phyloP scores from a whole-genome alignment of 2,797 vertebrate genomes.

The Myotis planiceps region DNA sequence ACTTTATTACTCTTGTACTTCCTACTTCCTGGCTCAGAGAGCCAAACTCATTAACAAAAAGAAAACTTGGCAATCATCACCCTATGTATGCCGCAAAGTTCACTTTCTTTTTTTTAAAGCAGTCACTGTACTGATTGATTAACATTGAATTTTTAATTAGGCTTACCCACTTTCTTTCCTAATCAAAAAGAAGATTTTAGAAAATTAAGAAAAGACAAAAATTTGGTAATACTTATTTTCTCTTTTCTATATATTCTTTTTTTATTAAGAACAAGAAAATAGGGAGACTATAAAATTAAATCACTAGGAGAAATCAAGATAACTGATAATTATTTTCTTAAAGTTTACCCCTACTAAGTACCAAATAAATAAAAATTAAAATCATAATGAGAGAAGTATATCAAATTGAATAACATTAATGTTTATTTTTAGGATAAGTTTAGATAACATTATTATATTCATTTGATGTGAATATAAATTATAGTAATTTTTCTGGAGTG shows the following conservation, averaged over 20 bases:
- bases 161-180: background rate
- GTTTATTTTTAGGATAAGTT: background rate
- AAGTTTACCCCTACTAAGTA: background rate
- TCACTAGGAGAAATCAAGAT: background rate
- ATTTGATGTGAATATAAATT: background rate
- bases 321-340: background rate
- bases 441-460: background rate
- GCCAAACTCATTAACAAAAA: background rate
- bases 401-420: background rate
- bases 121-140: background rate
- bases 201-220: background rate
- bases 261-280: background rate
- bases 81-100: background rate
- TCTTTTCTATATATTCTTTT: background rate
- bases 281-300: background rate
- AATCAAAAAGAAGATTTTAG: background rate
- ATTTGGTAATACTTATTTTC: background rate
- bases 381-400: background rate
- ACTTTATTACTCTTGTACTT: background rate
- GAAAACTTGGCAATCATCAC: background rate
- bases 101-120: background rate
- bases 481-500: background rate
- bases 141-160: slow-evolving; percentile 5
- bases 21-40: background rate
- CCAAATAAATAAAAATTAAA: background rate